Conservation (phyloP, 2,797 vertebrate genomes). For the Poecilia velifera region DNA sequence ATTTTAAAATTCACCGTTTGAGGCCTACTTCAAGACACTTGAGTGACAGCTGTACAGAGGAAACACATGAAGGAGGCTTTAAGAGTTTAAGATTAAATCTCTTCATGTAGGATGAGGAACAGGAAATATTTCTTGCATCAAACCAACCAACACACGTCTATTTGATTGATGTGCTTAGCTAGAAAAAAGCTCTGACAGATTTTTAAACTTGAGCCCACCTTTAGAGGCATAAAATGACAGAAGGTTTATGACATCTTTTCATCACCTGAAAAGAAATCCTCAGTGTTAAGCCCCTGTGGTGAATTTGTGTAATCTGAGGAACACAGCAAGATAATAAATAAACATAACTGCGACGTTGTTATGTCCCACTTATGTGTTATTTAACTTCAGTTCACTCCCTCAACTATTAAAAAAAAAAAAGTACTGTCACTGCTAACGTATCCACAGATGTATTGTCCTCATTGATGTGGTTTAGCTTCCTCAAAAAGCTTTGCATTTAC, state of each 20-base stretch:
- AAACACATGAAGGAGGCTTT: constrained; percentile 25
- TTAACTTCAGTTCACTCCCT: constrained; percentile 1
- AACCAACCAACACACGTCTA: background rate
- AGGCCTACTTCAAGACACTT: constrained; percentile 1
- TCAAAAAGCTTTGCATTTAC: constrained; percentile 25
- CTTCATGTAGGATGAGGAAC: constrained; percentile 30
- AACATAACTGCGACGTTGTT: background rate
- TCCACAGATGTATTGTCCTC: constrained; percentile 13
- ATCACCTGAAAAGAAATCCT: constrained; percentile 44
- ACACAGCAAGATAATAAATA: constrained; percentile 18
- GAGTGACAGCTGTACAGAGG: constrained; percentile 40
- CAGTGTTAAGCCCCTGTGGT: constrained; percentile 51
- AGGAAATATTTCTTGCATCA: background rate
- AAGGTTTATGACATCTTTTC: constrained; percentile 55
- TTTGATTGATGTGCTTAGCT: constrained; percentile 25
- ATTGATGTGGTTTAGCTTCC: constrained; percentile 22
- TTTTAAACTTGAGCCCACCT: constrained; percentile 52
- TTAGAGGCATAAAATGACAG: constrained; percentile 55
- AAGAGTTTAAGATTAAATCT: constrained; percentile 41
- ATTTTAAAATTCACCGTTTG: background rate
- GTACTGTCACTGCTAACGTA: constrained; percentile 7
- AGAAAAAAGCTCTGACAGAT: constrained; percentile 58
- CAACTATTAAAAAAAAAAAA: constrained; percentile 1
- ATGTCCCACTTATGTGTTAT: background rate
- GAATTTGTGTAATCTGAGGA: constrained; percentile 57